A percentile compares a stretch with the other conserved stretches of the same genome.
Evolutionary conservation across 2,113 vertebrate species (phyloP).

Genomic region (Procavia capensis): DNA sequence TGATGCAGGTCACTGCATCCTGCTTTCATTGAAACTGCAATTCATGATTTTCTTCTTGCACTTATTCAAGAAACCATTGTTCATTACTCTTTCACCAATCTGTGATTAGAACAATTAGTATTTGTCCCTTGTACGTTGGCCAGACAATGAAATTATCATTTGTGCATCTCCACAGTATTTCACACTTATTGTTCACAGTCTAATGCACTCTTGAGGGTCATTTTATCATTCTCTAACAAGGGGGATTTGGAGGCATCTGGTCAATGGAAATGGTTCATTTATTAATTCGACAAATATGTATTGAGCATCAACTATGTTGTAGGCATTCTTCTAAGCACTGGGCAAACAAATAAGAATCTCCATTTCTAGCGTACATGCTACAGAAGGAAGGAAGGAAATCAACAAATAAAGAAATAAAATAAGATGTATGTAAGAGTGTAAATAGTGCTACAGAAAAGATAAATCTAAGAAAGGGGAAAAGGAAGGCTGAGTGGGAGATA

Average conservation of each 20-base stretch:
- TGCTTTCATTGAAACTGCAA: conserved; percentile 88
- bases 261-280: conserved; percentile 43
- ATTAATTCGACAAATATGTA: conserved; percentile 46
- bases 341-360: background rate
- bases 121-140: conserved; percentile 87
- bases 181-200: conserved; percentile 86
- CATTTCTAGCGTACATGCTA: background rate
- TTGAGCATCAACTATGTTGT: background rate
- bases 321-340: background rate
- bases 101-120: conserved; percentile 90
- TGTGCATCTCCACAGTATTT: conserved; percentile 86
- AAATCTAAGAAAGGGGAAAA: background rate
- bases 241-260: conserved; percentile 77
- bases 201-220: conserved; percentile 84
- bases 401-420: conserved; percentile 40
- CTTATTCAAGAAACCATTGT: conserved; percentile 87
- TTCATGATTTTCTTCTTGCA: conserved; percentile 90
- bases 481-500: background rate
- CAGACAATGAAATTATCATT: conserved; percentile 91
- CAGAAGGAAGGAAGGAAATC: background rate
- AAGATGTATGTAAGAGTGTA: background rate
- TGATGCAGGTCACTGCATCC: conserved; percentile 86
- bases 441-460: background rate
- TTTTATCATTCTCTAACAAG: conserved; percentile 86
- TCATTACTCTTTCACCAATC: conserved; percentile 89